Evolutionary conservation across 1,140 invertebrate species (phyloP), one percentile per base, ranked within the genome.

Genomic region (Bombus turneri): DNA sequence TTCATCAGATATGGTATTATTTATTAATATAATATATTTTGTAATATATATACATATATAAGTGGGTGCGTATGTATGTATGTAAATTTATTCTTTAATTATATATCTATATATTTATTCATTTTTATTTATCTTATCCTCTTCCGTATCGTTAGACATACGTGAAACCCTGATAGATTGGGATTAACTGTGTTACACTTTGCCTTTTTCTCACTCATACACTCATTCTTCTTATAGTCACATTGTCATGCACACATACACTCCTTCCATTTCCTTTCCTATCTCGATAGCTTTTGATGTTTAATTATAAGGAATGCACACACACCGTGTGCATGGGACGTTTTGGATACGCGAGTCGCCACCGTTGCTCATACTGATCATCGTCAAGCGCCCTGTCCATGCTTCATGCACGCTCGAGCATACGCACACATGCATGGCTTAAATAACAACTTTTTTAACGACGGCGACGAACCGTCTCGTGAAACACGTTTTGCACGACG

Each of bases 161-260:
- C 86, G 90, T 91, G 87, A 93, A 93, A 93, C 92, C 93, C 93
- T 93, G 93, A 93, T 93, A 93, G 92, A 93, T 93, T 93, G 91
- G 93, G 93, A 93, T 93, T 89, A 89, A 66, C 85, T 71, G 69
- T 68, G 47, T 83, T 83, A 78, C 37, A 77, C 71, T 82, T 28
- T 62, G n/a, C 53, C 53, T 25, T 15, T 31, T 4, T 81, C 82
- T 73, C 59, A 64, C 87, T 74, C 43, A 81, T 43, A 68, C 78
- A 69, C 53, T 73, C 77, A 57, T 12, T 18, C 86, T 64, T 69
- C 75, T 77, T 73, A 64, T 77, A 57, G 31, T 15, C 31, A 72
- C 66, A 77, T 69, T 78, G 18, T 59, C 59, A 31, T 34, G 39
- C 68, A 59, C 64, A 72, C 31, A 25, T 47, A 43, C 59, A 12